Base-by-base conservation (phyloP, 1,140 invertebrate genomes). In the Acromyrmex heyeri region DNA sequence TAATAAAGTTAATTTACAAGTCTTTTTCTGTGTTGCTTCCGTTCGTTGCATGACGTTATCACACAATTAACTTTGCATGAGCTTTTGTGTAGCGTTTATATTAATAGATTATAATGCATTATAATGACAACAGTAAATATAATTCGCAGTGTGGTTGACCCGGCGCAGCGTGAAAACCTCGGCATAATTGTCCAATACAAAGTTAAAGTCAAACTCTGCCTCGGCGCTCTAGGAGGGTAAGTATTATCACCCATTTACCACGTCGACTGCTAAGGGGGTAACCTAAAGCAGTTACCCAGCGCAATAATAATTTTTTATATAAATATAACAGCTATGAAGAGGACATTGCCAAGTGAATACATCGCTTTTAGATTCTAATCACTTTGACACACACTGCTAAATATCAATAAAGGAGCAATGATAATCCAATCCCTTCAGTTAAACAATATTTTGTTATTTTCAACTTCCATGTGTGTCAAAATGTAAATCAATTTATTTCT, bases 141-240 rank as follows among this genome's bases (percentile, higher is more conserved):
- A 30, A 85, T 89, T 95, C 96, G 87, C 95, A 98, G 98, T 94
- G 97, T 99, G 87, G 97, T 97, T 53, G 98, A 99, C 96, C 97
- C 97, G 67, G 96, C 97, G 89, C 98, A 99, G 94, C 97, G 98
- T 91, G 99, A 99, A 96, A 99, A 99, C 95, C 96, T 99, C 92
- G 99, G 99, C 70, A 99, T 99, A 92, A 99, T 99, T 94, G 99
- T 99, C 70, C 99, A 99, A 95, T 99, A 99, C 96, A 99, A 99
- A 96, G 99, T 99, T 14, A 99, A 99, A 96, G 99, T 99, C 75
- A 99, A 99, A 96, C 96, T 99, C 75, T 98, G 98, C 92, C 96
- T 99, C 70, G 98, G 99, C 88, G 97, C 99, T 90, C 96, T 99
- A 62, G 98, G 98, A 94, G 99, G 98, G 98, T 99, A 96, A 97